Conservation (phyloP, 2,113 vertebrate species). For the Hydrolagus affinis region DNA sequence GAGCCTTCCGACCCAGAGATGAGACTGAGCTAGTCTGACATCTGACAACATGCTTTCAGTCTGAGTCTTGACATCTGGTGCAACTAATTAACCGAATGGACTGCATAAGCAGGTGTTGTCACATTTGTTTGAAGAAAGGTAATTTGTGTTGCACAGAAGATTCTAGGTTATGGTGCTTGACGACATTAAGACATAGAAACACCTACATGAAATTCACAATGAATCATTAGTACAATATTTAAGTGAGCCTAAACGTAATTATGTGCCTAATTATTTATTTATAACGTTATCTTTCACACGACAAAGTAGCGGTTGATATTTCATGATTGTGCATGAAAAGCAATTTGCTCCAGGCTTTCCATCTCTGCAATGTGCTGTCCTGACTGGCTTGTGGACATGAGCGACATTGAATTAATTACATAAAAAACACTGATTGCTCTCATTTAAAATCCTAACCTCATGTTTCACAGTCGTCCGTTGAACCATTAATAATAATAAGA, state of each 20-base stretch:
- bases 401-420: not conserved
- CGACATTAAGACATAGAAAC: not conserved
- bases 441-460: not conserved
- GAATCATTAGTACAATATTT: not conserved
- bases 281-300: not conserved
- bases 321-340: not conserved
- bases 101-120: not conserved
- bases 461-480: not conserved
- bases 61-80: too few relatives aligned
- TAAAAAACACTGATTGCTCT: not conserved
- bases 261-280: not conserved
- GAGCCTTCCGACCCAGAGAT: too few relatives aligned
- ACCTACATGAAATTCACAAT: not conserved
- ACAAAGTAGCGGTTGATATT: not conserved
- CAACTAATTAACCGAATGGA: not conserved
- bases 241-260: not conserved
- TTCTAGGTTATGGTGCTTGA: not conserved
- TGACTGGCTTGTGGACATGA: not conserved
- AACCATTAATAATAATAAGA: too few relatives aligned
- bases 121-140: not conserved
- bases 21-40: too few relatives aligned
- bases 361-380: not conserved
- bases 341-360: not conserved
- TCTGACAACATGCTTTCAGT: too few relatives aligned
- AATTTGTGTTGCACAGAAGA: not conserved